Evolutionary conservation across 2,888 invertebrate species (phyloP), one percentile per base, ranked within the genome.

Genomic region (Chrysodeixis includens): DNA sequence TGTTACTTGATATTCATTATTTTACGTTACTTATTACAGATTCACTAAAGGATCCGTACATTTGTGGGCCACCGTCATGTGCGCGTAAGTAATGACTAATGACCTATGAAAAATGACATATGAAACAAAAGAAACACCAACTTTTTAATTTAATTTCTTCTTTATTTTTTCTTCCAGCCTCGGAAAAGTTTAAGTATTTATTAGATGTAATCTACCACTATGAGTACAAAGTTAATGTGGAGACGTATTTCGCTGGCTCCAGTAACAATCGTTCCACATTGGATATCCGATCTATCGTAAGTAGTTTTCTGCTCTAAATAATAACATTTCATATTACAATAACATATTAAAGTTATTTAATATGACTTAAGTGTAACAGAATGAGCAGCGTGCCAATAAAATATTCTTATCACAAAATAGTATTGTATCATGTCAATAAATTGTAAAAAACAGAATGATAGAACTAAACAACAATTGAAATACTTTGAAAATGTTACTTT

Each of bases 241-340:
- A 96, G 68, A 96, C 97, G 0, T 96, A 97, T 82, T 97, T 97
- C 79, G 94, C 95, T 65, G 97, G 97, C 0, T 96, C 97, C 1
- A 97, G 97, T 76, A 96, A 96, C 80, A 97, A 97, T 79, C 96
- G 96, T 53, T 97, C 98, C 0, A 96, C 96, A 20, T 88, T 98
- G 44, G 95, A 96, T 83, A 90, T 97, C 14, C 96, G 95, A 75
- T 95, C 97, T 53, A 89, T 93, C 65, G 96, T 96, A 76, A 89
- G 91, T 88, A 63, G 30, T 8, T 16, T 12, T 22, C n/a, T n/a
- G n/a, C n/a, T n/a, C n/a, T n/a, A n/a, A n/a, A n/a, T n/a, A n/a
- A n/a, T n/a, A n/a, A n/a, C n/a, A n/a, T n/a, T n/a, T n/a, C n/a
- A n/a, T n/a, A n/a, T n/a, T n/a, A n/a, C n/a, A n/a, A n/a, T n/a